Base-by-base conservation (phyloP, 2,113 vertebrate genomes). In the Serilophus lunatus region DNA sequence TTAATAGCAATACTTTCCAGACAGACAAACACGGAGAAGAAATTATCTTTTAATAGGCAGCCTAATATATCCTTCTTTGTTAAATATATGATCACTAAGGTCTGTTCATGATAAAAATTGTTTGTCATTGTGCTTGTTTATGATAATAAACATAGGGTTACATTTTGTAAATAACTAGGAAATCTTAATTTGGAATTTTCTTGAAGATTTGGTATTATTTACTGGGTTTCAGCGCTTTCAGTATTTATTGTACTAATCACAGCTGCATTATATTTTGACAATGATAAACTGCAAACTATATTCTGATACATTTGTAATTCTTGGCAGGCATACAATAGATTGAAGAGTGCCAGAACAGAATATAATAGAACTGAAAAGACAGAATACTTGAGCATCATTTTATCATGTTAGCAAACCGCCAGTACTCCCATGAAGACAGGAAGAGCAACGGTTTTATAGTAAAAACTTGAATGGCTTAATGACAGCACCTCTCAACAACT, bases 381-480 rank as follows among this genome's bases (percentile, higher is more conserved):
- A 57, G 92, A 89, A 72, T 65, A 61, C 45, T 89, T 76, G 45
- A 80, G 24, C 50, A 69, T 45, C 18, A 49, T 92, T 80, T 92
- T 76, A 50, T 78, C 26, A 26, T 69, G 45, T 63, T 85, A 79
- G 40, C 78, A 89, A 89, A 65, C 45, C n/a, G 72, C 79, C 65
- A 45, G 45, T 61, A 87, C 26, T 86, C 23, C 71, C 35, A 51
- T 12, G 42, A 93, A 81, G 35, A 59, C 33, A 94, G 51, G 29
- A 86, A 86, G 13, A 81, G 38, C 33, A 90, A 79, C 86, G 38
- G 35, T 74, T 90, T 90, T 81, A 42, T n/a, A 83, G 61, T 83
- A 72, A 93, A 91, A 91, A 77, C 63, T 57, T 87, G 70, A 97
- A 79, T 79, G 53, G 40, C 90, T 92, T 89, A 82, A 83, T 65